These are phyloP conservation scores for Centroberyx gerrardi DNA, from an alignment of 2,797 vertebrate genomes.

Conservation along the genomic window DNA sequence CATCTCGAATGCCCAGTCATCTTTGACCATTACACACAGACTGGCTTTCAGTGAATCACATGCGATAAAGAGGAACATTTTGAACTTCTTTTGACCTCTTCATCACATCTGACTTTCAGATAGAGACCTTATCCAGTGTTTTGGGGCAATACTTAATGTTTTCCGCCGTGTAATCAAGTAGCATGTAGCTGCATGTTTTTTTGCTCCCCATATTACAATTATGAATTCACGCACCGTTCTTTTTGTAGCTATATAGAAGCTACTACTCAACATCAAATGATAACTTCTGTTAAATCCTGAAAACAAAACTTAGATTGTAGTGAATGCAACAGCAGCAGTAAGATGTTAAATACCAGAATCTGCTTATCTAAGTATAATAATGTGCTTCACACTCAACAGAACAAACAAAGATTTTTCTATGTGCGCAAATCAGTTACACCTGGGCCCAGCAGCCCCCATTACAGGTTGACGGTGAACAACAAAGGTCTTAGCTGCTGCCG, in stretches of 20 bases:
- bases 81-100: not conserved
- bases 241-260: not conserved
- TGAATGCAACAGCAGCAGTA: no score
- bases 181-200: not conserved
- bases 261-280: no score
- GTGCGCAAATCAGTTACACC: not conserved
- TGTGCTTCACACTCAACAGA: not conserved
- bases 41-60: not conserved
- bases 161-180: not conserved
- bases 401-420: not conserved
- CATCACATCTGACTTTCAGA: not conserved
- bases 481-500: conserved; percentile 38
- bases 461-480: conserved; percentile 37
- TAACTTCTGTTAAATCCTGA: not conserved
- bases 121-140: not conserved
- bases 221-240: not conserved
- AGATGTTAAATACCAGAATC: no score
- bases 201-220: not conserved
- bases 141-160: conserved; percentile 15
- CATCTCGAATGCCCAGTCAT: not conserved
- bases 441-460: not conserved
- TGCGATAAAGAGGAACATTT: not conserved
- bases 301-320: not conserved
- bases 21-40: not conserved
- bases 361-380: no score